phyloP scores from a whole-genome alignment of 2,113 vertebrate genomes.

The Hypomesus transpacificus region DNA sequence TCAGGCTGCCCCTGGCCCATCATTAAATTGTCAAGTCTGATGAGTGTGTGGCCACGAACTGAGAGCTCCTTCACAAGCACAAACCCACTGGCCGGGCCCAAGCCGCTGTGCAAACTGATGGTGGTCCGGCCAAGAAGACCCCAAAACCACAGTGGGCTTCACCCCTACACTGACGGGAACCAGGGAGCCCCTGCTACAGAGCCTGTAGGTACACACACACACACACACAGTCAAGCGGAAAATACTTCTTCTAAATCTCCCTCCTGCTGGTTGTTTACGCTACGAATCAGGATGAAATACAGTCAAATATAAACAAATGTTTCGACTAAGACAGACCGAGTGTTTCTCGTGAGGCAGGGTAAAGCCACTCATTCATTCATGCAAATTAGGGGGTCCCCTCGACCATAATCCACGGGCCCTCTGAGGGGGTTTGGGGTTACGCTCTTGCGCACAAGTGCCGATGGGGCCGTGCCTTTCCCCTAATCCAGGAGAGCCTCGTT shows the following conservation, averaged over 20 bases:
- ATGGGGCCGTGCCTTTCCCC: neutral
- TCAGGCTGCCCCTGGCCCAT: conserved; percentile 13
- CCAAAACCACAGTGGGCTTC: conserved; percentile 39
- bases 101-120: conserved; percentile 34
- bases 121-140: conserved; percentile 45
- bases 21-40: conserved; percentile 59
- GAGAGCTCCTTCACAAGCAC: conserved; percentile 30
- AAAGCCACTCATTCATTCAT: conserved; percentile 30
- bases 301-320: neutral
- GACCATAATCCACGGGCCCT: conserved; percentile 39
- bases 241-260: no score
- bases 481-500: neutral
- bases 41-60: conserved; percentile 40
- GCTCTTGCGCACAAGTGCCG: conserved; percentile 15
- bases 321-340: neutral
- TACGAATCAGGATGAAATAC: neutral
- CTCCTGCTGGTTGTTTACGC: neutral
- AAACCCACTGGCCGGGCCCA: conserved; percentile 18
- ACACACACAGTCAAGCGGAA: neutral
- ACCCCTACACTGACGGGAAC: conserved; percentile 42
- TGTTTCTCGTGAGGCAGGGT: neutral
- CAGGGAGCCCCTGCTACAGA: conserved; percentile 46
- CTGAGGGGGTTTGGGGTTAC: conserved; percentile 9
- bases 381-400: conserved; percentile 9
- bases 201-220: conserved; percentile 11